Percentiles rank a stretch among this genome's conserved stretches.
phyloP scores from a whole-genome alignment of 2,113 vertebrate species.

The Aviceda subcristata region DNA sequence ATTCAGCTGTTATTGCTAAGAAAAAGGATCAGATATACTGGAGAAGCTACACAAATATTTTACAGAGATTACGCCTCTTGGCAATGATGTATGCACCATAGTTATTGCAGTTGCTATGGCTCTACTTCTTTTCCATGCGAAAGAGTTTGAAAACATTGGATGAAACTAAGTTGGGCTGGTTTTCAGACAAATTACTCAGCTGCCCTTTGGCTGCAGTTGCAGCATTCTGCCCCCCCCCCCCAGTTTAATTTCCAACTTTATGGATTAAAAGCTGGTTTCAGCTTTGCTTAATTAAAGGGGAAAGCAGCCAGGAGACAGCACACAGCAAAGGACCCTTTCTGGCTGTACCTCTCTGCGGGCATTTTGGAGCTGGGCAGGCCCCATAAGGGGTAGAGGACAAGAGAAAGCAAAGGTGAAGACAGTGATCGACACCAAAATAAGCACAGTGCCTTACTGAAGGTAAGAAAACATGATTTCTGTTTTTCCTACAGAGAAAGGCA shows the following conservation, averaged over 20 bases:
- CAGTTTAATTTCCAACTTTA: not conserved
- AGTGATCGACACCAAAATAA: not conserved
- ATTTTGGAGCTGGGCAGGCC: not conserved
- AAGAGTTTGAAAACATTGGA: not conserved
- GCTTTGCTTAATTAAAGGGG: not conserved
- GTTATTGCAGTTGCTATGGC: not conserved
- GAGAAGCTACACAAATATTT: not conserved
- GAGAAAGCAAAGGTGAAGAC: not conserved
- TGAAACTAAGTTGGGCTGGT: not conserved
- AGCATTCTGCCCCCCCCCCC: not conserved
- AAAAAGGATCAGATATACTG: not conserved
- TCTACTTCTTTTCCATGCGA: not conserved
- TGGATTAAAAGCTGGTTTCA: not conserved
- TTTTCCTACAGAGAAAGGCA: not conserved
- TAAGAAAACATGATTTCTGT: not conserved
- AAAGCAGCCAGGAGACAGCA: not conserved
- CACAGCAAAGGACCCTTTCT: not conserved
- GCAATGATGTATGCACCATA: not conserved
- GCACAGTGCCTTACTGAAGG: not conserved
- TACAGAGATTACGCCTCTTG: not conserved
- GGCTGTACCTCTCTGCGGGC: rapidly evolving
- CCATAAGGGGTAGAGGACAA: not conserved
- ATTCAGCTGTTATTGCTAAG: not conserved
- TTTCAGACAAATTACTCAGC: conserved; percentile 35
- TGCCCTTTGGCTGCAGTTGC: conserved; percentile 43